Conservation (phyloP, 2,888 invertebrate genomes). For the Anthophora plumipes region DNA sequence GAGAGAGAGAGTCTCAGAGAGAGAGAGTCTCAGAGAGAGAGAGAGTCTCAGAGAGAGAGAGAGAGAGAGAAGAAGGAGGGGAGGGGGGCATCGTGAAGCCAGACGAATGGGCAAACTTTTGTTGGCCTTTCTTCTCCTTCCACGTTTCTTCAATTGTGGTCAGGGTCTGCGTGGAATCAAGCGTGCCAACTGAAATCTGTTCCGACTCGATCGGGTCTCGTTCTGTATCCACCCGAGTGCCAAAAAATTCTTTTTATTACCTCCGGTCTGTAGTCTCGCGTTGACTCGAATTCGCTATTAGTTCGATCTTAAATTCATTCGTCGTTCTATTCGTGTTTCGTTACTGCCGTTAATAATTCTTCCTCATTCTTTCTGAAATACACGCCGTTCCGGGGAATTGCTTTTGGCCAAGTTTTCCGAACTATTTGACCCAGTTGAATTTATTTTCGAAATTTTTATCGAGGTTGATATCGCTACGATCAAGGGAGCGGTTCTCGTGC, state of each 20-base stretch:
- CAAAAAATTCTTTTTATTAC: constrained; percentile 50
- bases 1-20: too few relatives aligned
- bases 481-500: neutral
- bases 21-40: too few relatives aligned
- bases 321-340: neutral
- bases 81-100: neutral
- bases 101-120: constrained; percentile 30
- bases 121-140: neutral
- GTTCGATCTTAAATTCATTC: neutral
- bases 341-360: neutral
- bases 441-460: neutral
- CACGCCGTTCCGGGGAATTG: neutral
- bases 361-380: neutral
- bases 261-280: neutral
- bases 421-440: constrained; percentile 14
- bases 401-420: constrained; percentile 26
- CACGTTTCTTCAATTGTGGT: neutral
- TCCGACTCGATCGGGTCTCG: constrained; percentile 21
- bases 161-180: constrained; percentile 12
- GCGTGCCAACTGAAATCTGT: constrained; percentile 48
- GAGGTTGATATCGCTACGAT: too few relatives aligned
- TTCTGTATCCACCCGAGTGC: constrained; percentile 28
- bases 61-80: too few relatives aligned
- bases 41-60: too few relatives aligned
- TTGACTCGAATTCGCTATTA: constrained; percentile 24